Evolutionary conservation across 1,140 invertebrate genomes (phyloP), one percentile per base, ranked within the genome.

Genomic region (Papilio helenus): DNA sequence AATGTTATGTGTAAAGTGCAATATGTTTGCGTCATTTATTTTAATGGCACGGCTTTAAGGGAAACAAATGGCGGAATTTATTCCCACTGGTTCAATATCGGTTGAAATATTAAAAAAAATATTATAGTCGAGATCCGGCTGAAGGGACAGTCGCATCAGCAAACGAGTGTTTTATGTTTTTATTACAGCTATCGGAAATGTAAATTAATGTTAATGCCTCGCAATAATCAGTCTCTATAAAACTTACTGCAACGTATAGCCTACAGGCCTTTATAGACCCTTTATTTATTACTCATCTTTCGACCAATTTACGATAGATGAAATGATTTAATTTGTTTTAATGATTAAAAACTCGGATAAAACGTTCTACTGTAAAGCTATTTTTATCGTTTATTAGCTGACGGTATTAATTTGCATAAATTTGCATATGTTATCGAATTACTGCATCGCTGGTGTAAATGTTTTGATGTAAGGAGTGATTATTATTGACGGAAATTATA

Each of bases 131-230:
- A 26, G 20, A 9, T 23, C 26, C 58, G 58, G 26, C 61, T 12
- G 61, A 68, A 68, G 61, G 71, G 76, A 51, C 76, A 80, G 76
- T 42, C 65, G 39, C 61, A 74, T 65, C 71, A 39, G 29, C 78
- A 76, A 83, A 81, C 78, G 81, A 81, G 80, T 72, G 82, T 85
- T 85, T 81, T 80, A 79, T 80, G 82, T 80, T 83, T 83, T 83
- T 84, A 83, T 79, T 73, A 76, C 80, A 34, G 79, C 82, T 80
- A 84, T 85, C 81, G 88, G 84, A 88, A 84, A 88, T 88, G 85
- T 86, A 83, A 88, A 88, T 89, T 83, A 81, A 86, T 86, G 83
- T 82, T 81, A 86, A 86, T 84, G 83, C 82, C 79, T 86, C 85
- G 82, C 83, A 83, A 83, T 87, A 85, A 87, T 85, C 81, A 83